Conservation (phyloP, 2,113 vertebrate species). For the Laterallus jamaicensis region DNA sequence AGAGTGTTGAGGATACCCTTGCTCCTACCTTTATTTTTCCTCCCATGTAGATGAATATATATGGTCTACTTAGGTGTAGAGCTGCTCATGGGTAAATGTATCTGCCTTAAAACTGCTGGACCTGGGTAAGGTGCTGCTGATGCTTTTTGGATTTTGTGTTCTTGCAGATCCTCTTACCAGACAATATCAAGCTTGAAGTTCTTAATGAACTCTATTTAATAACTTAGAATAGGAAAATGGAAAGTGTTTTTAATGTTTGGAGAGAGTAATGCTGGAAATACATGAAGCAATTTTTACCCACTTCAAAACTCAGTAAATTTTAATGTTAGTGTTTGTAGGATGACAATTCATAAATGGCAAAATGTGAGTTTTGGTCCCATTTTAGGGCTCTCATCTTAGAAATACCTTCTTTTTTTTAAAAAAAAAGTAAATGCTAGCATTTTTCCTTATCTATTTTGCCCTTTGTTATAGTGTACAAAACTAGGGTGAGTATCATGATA, state of each 20-base stretch:
- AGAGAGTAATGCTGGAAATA: neutral
- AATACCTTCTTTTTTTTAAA: neutral
- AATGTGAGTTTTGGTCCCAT: neutral
- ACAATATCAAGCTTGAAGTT: neutral
- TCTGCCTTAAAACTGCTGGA: neutral
- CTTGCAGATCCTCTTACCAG: neutral
- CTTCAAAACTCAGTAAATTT: neutral
- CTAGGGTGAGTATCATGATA: neutral
- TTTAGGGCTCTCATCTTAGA: neutral
- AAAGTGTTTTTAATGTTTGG: neutral
- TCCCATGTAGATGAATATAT: neutral
- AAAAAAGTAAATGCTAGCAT: neutral
- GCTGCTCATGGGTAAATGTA: neutral
- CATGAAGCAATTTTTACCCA: neutral
- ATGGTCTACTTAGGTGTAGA: neutral
- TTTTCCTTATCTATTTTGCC: neutral
- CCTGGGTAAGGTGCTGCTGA: neutral
- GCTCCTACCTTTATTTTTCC: neutral
- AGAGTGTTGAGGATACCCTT: neutral
- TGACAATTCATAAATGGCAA: neutral
- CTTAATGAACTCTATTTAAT: neutral
- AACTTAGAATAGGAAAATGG: neutral
- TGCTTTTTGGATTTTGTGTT: neutral
- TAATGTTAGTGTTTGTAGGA: neutral
- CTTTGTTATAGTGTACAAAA: neutral